These are phyloP conservation scores for Drosophila pachea DNA, from an alignment of 1,140 invertebrate genomes.

Conservation along the genomic window DNA sequence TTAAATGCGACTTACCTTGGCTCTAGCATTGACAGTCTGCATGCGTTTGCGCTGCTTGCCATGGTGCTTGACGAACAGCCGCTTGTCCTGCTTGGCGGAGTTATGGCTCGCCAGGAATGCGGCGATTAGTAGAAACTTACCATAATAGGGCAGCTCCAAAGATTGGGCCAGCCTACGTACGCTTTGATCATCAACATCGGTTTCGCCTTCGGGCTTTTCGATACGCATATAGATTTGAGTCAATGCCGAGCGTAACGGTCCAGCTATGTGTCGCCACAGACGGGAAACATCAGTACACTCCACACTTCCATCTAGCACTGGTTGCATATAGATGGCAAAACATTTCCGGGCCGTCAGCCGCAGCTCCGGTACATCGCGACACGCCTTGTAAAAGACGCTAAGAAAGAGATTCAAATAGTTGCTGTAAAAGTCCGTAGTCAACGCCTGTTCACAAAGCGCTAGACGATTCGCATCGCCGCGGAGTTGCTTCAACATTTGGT, in stretches of 20 bases:
- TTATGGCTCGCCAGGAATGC: slow-evolving; percentile 95
- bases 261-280: slow-evolving; percentile 89
- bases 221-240: slow-evolving; percentile 89
- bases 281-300: slow-evolving; percentile 83
- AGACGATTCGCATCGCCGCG: slow-evolving; percentile 18
- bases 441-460: slow-evolving; percentile 39
- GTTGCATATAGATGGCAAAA: slow-evolving; percentile 87
- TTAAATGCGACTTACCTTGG: slow-evolving; percentile 60
- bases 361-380: slow-evolving; percentile 89
- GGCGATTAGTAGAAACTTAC: slow-evolving; percentile 92
- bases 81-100: slow-evolving; percentile 90
- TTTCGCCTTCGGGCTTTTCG: slow-evolving; percentile 45
- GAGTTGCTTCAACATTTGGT: slow-evolving; percentile 24
- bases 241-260: slow-evolving; percentile 86
- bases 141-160: slow-evolving; percentile 92
- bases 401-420: slow-evolving; percentile 90
- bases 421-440: slow-evolving; percentile 83
- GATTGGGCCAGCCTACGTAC: slow-evolving; percentile 80
- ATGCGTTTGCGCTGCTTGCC: slow-evolving; percentile 82
- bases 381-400: slow-evolving; percentile 88
- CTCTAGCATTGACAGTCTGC: slow-evolving; percentile 82
- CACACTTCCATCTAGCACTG: slow-evolving; percentile 82
- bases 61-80: slow-evolving; percentile 88
- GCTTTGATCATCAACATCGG: slow-evolving; percentile 56
- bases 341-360: slow-evolving; percentile 85